These are phyloP conservation scores for Leucoraja ocellata DNA, from an alignment of 2,797 vertebrate genomes.

Conservation along the genomic window DNA sequence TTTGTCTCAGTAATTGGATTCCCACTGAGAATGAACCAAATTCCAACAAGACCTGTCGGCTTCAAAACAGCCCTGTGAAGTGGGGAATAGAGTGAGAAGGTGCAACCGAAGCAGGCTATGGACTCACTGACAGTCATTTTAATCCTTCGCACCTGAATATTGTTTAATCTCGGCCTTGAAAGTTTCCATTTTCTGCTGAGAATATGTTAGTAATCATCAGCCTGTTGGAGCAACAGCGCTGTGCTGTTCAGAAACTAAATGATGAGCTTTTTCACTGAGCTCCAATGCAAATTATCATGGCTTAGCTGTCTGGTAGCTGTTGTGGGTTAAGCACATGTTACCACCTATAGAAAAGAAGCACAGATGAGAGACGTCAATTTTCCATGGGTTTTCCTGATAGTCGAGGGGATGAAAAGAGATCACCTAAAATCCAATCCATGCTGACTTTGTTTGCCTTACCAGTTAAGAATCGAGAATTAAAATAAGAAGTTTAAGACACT, in stretches of 20 bases:
- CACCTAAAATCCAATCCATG: not conserved
- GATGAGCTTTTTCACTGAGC: too few relatives aligned
- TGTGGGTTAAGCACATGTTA: not conserved
- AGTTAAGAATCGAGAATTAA: too few relatives aligned
- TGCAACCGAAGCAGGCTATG: not conserved
- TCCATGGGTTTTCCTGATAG: not conserved
- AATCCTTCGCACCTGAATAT: not conserved
- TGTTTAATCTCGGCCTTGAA: constrained; percentile 13
- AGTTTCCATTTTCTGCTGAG: not conserved
- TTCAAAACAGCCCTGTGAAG: not conserved
- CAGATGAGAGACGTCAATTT: not conserved
- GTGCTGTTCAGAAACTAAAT: not conserved
- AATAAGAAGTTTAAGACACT: too few relatives aligned
- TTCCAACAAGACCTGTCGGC: not conserved
- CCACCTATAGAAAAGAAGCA: not conserved
- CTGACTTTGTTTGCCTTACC: too few relatives aligned
- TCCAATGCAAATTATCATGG: not conserved
- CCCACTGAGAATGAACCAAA: constrained; percentile 1
- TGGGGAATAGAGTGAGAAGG: not conserved
- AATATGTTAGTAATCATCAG: not conserved
- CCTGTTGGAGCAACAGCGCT: not conserved
- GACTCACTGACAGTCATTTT: not conserved
- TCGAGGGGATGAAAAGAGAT: not conserved
- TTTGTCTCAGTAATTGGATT: constrained; percentile 30
- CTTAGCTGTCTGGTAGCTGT: not conserved